Evolutionary conservation across 23 tunicate species (phyloP).

Genomic region (Diplosoma virens): DNA sequence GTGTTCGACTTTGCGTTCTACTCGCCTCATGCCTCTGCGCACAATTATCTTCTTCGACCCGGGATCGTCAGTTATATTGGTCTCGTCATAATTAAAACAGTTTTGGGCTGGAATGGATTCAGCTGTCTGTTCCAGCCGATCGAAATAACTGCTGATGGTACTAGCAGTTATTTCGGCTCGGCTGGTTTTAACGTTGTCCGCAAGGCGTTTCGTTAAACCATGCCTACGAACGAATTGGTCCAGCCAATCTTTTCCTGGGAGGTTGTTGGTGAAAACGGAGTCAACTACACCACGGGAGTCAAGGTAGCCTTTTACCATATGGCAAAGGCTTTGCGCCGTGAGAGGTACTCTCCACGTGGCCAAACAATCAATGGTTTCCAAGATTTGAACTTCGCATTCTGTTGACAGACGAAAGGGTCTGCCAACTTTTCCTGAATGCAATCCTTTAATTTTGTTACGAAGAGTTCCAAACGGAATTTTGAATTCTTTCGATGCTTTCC

Average conservation of each 20-base stretch:
- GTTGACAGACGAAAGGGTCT: slow-evolving; percentile 15
- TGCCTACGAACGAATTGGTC: neutral
- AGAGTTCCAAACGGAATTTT: slow-evolving; percentile 20
- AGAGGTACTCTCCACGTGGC: slow-evolving; percentile 13
- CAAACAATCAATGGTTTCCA: slow-evolving; percentile 2
- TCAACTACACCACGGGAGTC: neutral
- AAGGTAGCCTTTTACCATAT: neutral
- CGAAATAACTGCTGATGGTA: slow-evolving; percentile 16
- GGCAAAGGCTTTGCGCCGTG: neutral
- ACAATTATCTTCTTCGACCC: slow-evolving; percentile 21
- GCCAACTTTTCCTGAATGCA: slow-evolving; percentile 15
- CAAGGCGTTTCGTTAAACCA: slow-evolving; percentile 7
- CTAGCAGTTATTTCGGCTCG: slow-evolving; percentile 4
- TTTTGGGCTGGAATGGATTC: slow-evolving; percentile 15
- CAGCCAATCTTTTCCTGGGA: slow-evolving; percentile 8
- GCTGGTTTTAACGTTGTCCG: slow-evolving; percentile 10
- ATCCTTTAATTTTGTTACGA: neutral
- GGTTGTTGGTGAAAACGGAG: slow-evolving; percentile 3
- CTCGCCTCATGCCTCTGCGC: neutral
- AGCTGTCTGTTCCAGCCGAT: neutral
- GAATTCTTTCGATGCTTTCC: slow-evolving; percentile 10
- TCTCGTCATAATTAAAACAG: slow-evolving; percentile 21
- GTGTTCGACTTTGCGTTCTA: neutral
- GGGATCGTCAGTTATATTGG: slow-evolving; percentile 1
- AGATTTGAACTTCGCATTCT: slow-evolving; percentile 7